Evolutionary conservation across 2,888 invertebrate genomes (phyloP), one percentile per base, ranked within the genome.

Genomic region (Dascillus cervinus): DNA sequence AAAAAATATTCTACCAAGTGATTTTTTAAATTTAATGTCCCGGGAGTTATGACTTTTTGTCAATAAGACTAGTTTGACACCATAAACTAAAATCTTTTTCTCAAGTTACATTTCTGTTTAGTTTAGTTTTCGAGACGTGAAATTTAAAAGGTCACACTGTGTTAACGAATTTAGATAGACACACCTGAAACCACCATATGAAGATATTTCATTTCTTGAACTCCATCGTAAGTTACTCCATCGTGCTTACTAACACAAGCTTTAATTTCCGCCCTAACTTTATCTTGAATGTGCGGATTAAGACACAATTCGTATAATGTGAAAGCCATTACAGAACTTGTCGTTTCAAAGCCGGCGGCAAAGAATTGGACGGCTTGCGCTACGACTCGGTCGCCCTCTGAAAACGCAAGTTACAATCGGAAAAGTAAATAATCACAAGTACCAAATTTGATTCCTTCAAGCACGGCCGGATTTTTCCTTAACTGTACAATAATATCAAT

Each of bases 261-360:
- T 1, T 50, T 39, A 12, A 73, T 60, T 52, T 75, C 72, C 3
- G 56, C 29, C 3, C 69, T 56, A 3, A 71, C 41, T 41, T 56
- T 67, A 1, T 64, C 53, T 38, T 75, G 74, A 5, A 70, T 49
- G 3, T 66, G 57, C 3, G 47, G 55, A 41, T 70, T 50, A 1
- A 52, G 28, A 1, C 71, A 67, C 3, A 75, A 43, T 33, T 67
- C 62, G 42, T 68, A 70, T 0, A 65, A 48, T 1, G 65, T 49
- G 30, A 66, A 69, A 4, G 62, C 57, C 19, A 72, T 47, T 0
- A 66, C 58, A 1, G 66, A 60, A 11, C 69, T 67, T 0, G 71
- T 69, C 1, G 72, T 72, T 46, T 72, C 72, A 42, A 66, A 70
- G 2, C 72, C 72, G 12, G 71, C 73, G 1, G 66, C 38, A 41